Percentiles rank a stretch among this genome's conserved stretches.
phyloP scores from a whole-genome alignment of 2,113 vertebrate genomes.

The Spea bombifrons region DNA sequence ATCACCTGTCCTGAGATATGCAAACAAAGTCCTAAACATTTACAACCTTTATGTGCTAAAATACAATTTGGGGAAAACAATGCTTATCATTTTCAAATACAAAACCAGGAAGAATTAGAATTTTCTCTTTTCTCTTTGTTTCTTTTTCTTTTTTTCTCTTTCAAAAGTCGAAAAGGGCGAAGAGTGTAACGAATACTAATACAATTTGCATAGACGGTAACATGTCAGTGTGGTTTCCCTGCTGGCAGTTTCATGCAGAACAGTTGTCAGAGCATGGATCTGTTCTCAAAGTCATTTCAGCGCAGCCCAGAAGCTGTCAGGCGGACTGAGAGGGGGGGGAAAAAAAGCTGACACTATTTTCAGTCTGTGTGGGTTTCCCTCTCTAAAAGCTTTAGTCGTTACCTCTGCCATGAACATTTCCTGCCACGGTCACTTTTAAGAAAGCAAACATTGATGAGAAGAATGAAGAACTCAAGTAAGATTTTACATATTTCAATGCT shows the following conservation, averaged over 20 bases:
- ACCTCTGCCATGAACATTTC: conserved; percentile 36
- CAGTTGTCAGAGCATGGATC: conserved; percentile 13
- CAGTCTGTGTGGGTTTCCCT: conserved; percentile 32
- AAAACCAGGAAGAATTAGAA: too few relatives aligned
- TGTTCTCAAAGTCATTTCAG: conserved; percentile 2
- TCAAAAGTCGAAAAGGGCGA: too few relatives aligned
- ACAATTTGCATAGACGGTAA: background rate
- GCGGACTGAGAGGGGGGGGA: background rate
- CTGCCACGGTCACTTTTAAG: conserved; percentile 6
- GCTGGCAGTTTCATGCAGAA: conserved; percentile 11
- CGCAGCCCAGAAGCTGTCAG: conserved; percentile 20
- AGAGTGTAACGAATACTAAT: background rate
- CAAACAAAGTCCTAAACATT: too few relatives aligned
- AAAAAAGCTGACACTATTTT: conserved; percentile 39
- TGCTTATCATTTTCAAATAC: too few relatives aligned
- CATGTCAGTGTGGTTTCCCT: conserved; percentile 14
- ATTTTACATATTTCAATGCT: background rate
- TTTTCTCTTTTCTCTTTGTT: too few relatives aligned
- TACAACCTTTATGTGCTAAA: too few relatives aligned
- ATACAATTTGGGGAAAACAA: too few relatives aligned
- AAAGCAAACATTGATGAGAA: conserved; percentile 2
- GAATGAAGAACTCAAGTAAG: conserved; percentile 47
- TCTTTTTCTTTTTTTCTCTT: too few relatives aligned
- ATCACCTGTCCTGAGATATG: too few relatives aligned
- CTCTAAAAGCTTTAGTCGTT: conserved; percentile 20